Evolutionary conservation across 2,797 vertebrate species (phyloP), one percentile per base, ranked within the genome.

Genomic region (Ispidina lecontei): DNA sequence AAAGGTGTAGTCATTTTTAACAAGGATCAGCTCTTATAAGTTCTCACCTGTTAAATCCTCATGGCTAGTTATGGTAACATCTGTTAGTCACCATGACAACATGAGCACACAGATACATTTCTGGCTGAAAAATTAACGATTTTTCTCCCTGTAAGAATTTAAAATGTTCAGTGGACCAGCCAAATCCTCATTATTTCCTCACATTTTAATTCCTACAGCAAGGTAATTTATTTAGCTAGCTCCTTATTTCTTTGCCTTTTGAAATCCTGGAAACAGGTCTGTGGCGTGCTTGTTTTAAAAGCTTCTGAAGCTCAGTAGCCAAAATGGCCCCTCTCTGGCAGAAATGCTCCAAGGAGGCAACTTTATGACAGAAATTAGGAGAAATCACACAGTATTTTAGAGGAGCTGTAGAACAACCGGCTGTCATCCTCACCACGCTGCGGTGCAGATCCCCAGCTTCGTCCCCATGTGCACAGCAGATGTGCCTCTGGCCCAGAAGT

Each of bases 21-120:
- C 35, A 69, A 80, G 69, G 35, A 71, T 3, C 28, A 49, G 17
- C 44, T 89, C 75, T 80, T 75, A 7, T 8, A 89, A 91, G 72
- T 94, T 87, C 84, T 84, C 70, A 91, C 84, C 86, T 90, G 84
- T 75, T 91, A 84, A 85, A 91, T 68, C 62, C 54, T 87, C 73
- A 29, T 89, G 75, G 35, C 78, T 93, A 43, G 55, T 75, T 89
- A 89, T 35, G 87, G 72, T 41, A 91, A 94, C 6, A 2, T 23
- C 41, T 70, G 78, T 93, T 90, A 93, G 91, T 96, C 51, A 80
- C 93, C 89, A 96, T 90, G 93, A 77, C 93, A 90, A 96, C 90
- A 79, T 56, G 78, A 89, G 75, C 91, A 69, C 19, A 47, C 58
- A 89, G 14, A 60, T 84, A 55, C 0, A 10, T 31, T 56, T 87